phyloP scores from a whole-genome alignment of 2,113 vertebrate genomes.

The Vidua chalybeata region DNA sequence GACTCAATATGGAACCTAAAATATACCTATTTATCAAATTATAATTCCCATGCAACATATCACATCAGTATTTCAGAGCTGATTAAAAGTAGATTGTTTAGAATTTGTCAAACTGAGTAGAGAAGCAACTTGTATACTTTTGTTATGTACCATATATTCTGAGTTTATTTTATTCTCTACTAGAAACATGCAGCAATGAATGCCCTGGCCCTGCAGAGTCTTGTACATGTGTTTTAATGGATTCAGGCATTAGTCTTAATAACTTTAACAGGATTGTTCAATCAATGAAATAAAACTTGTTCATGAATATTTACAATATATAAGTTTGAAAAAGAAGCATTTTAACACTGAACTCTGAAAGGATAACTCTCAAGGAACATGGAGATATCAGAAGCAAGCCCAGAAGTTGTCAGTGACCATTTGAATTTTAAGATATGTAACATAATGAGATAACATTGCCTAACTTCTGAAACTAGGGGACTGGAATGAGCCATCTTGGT shows the following conservation, averaged over 20 bases:
- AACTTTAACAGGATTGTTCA: background rate
- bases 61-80: slow-evolving; percentile 61
- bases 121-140: background rate
- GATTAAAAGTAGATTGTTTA: slow-evolving; percentile 59
- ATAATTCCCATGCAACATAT: slow-evolving; percentile 58
- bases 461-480: background rate
- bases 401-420: background rate
- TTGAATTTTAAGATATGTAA: background rate
- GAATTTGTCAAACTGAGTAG: slow-evolving; percentile 37
- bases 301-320: background rate
- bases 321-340: background rate
- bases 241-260: background rate
- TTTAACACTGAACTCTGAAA: background rate
- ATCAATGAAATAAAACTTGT: background rate
- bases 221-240: background rate
- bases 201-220: background rate
- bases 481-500: background rate
- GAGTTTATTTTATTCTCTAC: background rate
- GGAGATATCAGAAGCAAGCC: background rate
- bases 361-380: background rate
- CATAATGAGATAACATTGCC: background rate
- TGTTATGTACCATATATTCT: background rate
- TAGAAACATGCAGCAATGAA: background rate
- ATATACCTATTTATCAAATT: slow-evolving; percentile 73
- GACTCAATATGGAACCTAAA: slow-evolving; percentile 69